phyloP scores from a whole-genome alignment of 2,888 invertebrate species.

The Tenthredo distinguenda region DNA sequence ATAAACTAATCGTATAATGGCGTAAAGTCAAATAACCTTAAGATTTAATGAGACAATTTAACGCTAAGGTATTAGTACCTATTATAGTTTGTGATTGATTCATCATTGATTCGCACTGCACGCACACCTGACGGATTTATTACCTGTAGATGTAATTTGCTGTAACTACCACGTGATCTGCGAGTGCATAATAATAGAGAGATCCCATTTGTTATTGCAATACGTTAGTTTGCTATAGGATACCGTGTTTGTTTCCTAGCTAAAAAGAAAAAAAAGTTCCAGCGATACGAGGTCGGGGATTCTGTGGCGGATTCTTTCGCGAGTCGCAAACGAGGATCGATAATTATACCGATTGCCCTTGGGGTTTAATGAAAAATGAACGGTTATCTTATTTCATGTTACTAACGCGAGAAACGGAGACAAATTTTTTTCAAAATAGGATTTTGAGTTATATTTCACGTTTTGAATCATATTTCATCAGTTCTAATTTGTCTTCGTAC shows the following conservation, averaged over 20 bases:
- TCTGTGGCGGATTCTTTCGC: background rate
- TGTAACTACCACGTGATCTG: background rate
- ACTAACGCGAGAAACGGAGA: background rate
- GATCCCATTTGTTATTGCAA: background rate
- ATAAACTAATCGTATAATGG: background rate
- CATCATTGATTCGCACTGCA: background rate
- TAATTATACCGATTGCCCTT: background rate
- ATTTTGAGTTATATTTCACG: too few relatives aligned
- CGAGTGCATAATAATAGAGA: background rate
- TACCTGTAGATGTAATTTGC: background rate
- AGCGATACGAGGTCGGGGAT: background rate
- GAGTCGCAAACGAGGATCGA: background rate
- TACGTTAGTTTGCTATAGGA: background rate
- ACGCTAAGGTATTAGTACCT: background rate
- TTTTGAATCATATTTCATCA: background rate
- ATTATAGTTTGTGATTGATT: background rate
- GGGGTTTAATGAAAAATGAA: background rate
- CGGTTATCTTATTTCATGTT: background rate
- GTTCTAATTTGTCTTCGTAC: background rate
- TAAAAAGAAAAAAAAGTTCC: background rate
- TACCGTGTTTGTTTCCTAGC: background rate
- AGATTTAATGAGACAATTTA: background rate
- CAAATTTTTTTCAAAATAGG: background rate
- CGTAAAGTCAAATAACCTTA: background rate
- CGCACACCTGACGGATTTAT: background rate